A percentile compares a stretch with the other conserved stretches of the same genome.
Conservation (phyloP, 2,113 vertebrate genomes). For the Sprattus sprattus region DNA sequence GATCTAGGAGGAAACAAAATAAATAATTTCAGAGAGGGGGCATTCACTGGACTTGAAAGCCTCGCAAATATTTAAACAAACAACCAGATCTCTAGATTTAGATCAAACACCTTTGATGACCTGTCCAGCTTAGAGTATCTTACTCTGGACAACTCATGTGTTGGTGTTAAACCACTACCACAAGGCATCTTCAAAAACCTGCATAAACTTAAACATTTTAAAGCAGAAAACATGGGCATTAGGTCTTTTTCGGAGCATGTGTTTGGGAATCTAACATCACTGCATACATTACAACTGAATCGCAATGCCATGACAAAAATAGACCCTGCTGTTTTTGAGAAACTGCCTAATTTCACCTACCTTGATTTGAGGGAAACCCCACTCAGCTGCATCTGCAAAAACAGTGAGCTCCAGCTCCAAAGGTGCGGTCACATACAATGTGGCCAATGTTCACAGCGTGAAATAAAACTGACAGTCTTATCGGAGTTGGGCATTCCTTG, state of each 20-base stretch:
- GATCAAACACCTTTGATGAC: constrained; percentile 73
- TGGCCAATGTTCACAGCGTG: neutral
- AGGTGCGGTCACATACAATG: neutral
- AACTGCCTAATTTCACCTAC: constrained; percentile 70
- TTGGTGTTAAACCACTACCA: constrained; percentile 63
- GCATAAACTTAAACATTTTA: constrained; percentile 63
- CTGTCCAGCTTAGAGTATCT: constrained; percentile 68
- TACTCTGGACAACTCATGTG: constrained; percentile 68
- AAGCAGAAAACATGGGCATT: constrained; percentile 79
- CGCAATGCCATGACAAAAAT: constrained; percentile 75
- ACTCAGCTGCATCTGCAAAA: constrained; percentile 75
- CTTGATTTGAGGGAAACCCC: constrained; percentile 78
- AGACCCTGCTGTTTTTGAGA: constrained; percentile 54
- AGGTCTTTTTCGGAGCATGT: constrained; percentile 70
- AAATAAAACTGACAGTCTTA: no score
- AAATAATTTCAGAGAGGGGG: constrained; percentile 49
- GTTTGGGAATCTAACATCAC: constrained; percentile 76
- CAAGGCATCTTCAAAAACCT: constrained; percentile 81
- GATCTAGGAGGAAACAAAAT: constrained; percentile 82
- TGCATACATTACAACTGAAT: constrained; percentile 67
- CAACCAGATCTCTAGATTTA: constrained; percentile 66
- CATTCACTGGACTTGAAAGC: constrained; percentile 66
- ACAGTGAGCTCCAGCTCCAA: constrained; percentile 62
- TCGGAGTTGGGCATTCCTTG: neutral
- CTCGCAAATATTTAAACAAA: constrained; percentile 72